These are phyloP conservation scores for Lichenostomus cassidix DNA, from an alignment of 2,113 vertebrate genomes.

Conservation along the genomic window DNA sequence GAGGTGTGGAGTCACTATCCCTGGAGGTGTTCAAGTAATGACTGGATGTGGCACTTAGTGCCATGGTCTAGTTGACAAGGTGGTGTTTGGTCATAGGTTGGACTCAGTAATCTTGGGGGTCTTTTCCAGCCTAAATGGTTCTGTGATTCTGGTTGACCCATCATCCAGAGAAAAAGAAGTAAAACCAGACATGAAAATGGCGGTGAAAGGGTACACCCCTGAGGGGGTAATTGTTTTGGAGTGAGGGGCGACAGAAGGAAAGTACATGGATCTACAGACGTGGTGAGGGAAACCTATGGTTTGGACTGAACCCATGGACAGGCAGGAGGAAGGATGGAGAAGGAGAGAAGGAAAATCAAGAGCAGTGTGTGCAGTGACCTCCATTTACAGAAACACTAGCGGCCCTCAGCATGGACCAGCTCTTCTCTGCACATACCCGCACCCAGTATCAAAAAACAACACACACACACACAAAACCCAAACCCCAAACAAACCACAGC, in stretches of 20 bases:
- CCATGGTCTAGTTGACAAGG: not conserved
- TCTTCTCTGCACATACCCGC: not conserved
- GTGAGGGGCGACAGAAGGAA: not conserved
- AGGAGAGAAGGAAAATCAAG: not conserved
- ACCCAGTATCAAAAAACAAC: not conserved
- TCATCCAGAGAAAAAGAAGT: not conserved
- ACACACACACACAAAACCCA: not conserved
- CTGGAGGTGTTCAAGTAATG: not conserved
- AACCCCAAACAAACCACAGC: not conserved
- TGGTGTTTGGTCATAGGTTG: accelerated
- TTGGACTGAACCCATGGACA: not conserved
- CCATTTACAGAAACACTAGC: not conserved
- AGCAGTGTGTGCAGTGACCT: not conserved
- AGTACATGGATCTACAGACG: not conserved
- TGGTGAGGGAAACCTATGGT: not conserved
- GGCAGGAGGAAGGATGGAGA: not conserved
- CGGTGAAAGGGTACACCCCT: not conserved
- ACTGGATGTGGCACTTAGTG: not conserved
- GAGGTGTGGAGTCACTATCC: not conserved
- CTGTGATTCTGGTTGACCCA: not conserved
- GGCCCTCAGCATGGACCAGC: not conserved
- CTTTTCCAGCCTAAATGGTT: not conserved
- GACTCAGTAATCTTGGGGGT: not conserved
- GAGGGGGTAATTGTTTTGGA: not conserved
- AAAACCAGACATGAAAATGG: not conserved